Percentiles rank a stretch among this genome's conserved stretches.
phyloP scores from a whole-genome alignment of 2,797 vertebrate species.

The Vireo griseus region DNA sequence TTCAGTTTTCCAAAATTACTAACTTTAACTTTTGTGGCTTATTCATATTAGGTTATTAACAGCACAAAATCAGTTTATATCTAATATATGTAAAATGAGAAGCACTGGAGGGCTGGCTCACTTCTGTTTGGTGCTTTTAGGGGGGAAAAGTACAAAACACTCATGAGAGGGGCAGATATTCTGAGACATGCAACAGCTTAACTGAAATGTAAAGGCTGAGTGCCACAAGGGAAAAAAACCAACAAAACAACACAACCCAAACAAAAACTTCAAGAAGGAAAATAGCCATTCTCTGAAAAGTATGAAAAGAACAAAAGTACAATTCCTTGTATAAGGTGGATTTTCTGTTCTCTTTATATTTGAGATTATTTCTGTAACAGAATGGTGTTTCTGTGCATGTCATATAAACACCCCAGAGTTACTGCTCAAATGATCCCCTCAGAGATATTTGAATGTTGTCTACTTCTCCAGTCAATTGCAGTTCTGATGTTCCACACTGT shows the following conservation, averaged over 20 bases:
- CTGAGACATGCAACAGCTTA: neutral
- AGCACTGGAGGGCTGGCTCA: neutral
- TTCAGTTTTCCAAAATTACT: neutral
- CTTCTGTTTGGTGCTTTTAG: neutral
- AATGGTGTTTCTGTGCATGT: neutral
- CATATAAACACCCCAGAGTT: neutral
- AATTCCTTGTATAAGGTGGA: neutral
- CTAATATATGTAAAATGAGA: neutral
- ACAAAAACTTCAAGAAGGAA: neutral
- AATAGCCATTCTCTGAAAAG: neutral
- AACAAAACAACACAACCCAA: neutral
- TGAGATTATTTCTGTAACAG: neutral
- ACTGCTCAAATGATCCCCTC: constrained; percentile 21
- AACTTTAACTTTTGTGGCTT: neutral
- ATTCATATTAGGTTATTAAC: neutral
- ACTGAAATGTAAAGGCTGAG: neutral
- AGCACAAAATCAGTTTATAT: neutral
- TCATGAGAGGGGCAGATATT: neutral
- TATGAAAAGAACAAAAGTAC: neutral
- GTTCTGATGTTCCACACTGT: constrained; percentile 65
- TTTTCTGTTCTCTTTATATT: neutral
- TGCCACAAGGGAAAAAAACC: neutral
- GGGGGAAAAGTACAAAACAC: neutral
- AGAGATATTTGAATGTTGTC: constrained; percentile 28
- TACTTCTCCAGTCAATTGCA: constrained; percentile 49